Evolutionary conservation across 1,140 invertebrate genomes (phyloP).

Genomic region (Cydia pomonella): DNA sequence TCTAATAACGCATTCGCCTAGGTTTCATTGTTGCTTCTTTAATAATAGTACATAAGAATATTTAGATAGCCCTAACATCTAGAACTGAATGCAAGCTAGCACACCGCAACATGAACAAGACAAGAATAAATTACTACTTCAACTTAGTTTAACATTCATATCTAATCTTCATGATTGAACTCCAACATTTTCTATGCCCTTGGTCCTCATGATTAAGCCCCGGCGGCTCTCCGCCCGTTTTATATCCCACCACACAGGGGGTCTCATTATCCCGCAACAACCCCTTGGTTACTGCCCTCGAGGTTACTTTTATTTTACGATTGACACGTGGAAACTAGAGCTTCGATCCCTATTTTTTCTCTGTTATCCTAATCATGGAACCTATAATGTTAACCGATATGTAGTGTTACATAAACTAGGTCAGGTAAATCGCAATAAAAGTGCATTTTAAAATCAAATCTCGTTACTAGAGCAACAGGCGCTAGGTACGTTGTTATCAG

Average conservation of each 20-base stretch:
- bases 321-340: constrained; percentile 28
- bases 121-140: not conserved
- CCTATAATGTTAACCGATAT: not conserved
- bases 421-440: constrained; percentile 26
- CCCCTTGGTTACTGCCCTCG: constrained; percentile 13
- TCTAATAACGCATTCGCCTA: too few relatives aligned
- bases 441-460: constrained; percentile 37
- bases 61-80: not conserved
- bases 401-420: not conserved
- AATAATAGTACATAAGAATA: not conserved
- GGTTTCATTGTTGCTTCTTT: too few relatives aligned
- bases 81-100: not conserved
- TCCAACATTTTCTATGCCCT: not conserved
- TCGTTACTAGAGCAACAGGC: constrained; percentile 58
- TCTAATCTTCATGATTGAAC: constrained; percentile 6
- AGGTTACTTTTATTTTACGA: constrained; percentile 29
- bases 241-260: constrained; percentile 26
- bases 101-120: not conserved
- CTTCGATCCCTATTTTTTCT: constrained; percentile 15
- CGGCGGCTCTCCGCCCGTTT: constrained; percentile 21
- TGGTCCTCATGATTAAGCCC: constrained; percentile 23
- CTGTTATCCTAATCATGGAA: not conserved
- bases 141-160: not conserved
- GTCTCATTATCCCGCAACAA: constrained; percentile 12
- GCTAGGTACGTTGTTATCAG: constrained; percentile 61